Evolutionary conservation across 2,113 vertebrate species (phyloP).

Genomic region (Percopsis transmontana): DNA sequence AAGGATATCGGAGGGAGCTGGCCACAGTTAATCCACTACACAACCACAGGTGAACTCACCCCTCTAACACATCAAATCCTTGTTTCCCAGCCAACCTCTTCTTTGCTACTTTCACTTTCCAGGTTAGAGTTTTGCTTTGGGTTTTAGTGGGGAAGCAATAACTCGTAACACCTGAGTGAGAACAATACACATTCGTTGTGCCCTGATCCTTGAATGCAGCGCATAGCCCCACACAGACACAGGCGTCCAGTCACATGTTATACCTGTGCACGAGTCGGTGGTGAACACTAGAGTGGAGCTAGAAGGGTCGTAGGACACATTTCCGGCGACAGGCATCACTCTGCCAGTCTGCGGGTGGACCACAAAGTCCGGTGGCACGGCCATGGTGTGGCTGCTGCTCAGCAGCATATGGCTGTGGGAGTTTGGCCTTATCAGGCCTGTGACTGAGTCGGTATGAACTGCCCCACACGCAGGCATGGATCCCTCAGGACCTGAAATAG

Average conservation of each 20-base stretch:
- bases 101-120: too few species aligned
- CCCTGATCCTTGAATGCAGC: not conserved
- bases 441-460: conserved; percentile 70
- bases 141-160: too few species aligned
- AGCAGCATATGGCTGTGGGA: conserved; percentile 76
- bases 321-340: conserved; percentile 82
- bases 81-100: too few species aligned
- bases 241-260: not conserved
- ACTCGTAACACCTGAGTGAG: too few species aligned
- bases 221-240: not conserved
- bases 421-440: conserved; percentile 77
- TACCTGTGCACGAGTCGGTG: conserved; percentile 73
- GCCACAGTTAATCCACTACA: too few species aligned
- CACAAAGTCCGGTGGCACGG: conserved; percentile 79
- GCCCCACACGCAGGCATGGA: conserved; percentile 49
- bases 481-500: conserved; percentile 68
- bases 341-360: conserved; percentile 83
- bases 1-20: too few species aligned
- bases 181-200: not conserved
- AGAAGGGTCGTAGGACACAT: conserved; percentile 81
- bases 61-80: too few species aligned
- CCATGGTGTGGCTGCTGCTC: conserved; percentile 70
- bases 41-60: too few species aligned
- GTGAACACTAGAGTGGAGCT: conserved; percentile 76
- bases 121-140: too few species aligned